Base-by-base conservation (phyloP, 64 coral and sea anemone genomes). In the Anthopleura sola region DNA sequence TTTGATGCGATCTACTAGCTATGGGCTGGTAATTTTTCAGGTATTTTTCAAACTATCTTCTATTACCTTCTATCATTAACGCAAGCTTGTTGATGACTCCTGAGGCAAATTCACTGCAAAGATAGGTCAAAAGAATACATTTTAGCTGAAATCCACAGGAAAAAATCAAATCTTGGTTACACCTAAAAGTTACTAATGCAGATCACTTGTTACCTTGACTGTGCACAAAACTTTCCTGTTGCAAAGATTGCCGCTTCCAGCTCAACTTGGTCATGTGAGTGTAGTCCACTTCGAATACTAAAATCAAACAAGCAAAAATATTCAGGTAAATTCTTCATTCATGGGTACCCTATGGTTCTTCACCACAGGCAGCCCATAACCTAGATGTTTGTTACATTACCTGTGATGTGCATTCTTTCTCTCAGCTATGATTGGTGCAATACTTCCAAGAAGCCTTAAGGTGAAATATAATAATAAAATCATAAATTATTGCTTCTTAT, bases 321-420 rank as follows among this genome's bases (percentile, higher is more conserved):
- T 8, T 71, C 14, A 71, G 5, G 10, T n/a, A 34, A 71, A 14
- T 32, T 31, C n/a, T 33, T 7, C 1, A 32, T 12, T 34, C n/a
- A 62, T 62, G 24, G 58, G 58, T 62, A 9, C n/a, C 23, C 23
- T 62, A 23, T 62, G 58, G 58, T 53, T 62, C n/a, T 71, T 14
- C 14, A 31, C 66, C 66, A 71, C 29, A 71, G 66, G 66, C 66
- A 71, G 13, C 66, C 66, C 66, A 36, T n/a, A 32, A 12, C 10
- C 23, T 16, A 71, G 58, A 23, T 62, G 23, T 34, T 34, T 71
- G 15, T 31, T 71, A 34, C 31, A 18, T 84, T 50, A 98, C 96
- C 96, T 98, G 84, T 98, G 96, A 83, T 98, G 96, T 39, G 90
- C 96, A 88, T 98, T 98, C 47, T 98, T 98, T 83, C 92, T 91